A percentile compares a stretch with the other conserved stretches of the same genome.
These are phyloP conservation scores for Cephonodes hylas DNA, from an alignment of 2,888 invertebrate genomes.

Conservation along the genomic window DNA sequence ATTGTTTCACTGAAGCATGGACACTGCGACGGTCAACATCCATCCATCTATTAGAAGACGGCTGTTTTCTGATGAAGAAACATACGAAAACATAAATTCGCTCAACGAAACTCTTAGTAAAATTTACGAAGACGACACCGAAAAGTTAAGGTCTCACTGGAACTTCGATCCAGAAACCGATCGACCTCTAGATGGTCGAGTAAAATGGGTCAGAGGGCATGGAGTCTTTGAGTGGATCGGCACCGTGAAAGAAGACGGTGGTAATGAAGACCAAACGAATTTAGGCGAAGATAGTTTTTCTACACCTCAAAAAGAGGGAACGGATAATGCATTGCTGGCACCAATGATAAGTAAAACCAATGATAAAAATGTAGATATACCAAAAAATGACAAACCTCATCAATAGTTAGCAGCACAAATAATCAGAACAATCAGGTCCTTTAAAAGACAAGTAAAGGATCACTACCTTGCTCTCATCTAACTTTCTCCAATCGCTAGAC, in stretches of 20 bases:
- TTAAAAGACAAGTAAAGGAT: no score
- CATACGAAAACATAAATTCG: conserved; percentile 53
- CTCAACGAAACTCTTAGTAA: conserved; percentile 53
- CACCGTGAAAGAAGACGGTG: conserved; percentile 12
- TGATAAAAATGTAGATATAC: not conserved
- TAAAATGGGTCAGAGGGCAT: conserved; percentile 64
- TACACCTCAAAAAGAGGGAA: not conserved
- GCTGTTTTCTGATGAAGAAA: conserved; percentile 52
- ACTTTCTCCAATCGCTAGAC: no score
- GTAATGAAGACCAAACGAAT: not conserved
- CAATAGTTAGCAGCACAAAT: no score
- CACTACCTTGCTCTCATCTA: no score
- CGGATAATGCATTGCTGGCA: not conserved
- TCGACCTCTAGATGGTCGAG: conserved; percentile 60
- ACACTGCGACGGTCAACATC: no score
- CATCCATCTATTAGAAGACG: conserved; percentile 38
- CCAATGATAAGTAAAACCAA: not conserved
- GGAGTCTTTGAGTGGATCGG: conserved; percentile 41
- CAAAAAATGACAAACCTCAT: not conserved
- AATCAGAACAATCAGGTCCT: no score
- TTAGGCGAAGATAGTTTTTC: not conserved
- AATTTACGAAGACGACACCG: conserved; percentile 31
- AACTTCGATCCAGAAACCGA: conserved; percentile 82
- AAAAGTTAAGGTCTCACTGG: conserved; percentile 65
- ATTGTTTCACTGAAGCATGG: not conserved